Conservation (phyloP, 2,113 vertebrate genomes). For the Regulus satrapa region DNA sequence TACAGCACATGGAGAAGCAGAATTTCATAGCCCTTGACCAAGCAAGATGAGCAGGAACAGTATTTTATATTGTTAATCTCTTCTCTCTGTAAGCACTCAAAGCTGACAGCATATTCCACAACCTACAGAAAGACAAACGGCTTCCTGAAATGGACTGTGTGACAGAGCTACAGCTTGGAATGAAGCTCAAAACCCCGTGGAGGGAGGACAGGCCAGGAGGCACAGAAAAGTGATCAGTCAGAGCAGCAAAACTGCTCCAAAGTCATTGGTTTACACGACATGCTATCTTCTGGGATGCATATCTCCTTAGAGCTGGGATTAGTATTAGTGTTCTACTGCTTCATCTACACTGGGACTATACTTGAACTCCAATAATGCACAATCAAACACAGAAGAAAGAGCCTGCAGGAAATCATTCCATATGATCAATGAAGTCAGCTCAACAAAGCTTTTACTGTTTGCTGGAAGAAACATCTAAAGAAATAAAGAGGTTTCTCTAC, state of each 20-base stretch:
- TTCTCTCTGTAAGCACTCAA: background rate
- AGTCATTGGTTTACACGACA: background rate
- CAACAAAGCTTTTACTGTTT: background rate
- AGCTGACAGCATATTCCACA: background rate
- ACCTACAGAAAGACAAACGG: background rate
- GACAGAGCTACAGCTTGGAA: background rate
- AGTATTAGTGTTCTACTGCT: background rate
- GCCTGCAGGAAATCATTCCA: background rate
- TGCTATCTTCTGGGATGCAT: rapidly evolving
- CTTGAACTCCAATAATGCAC: background rate
- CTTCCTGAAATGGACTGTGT: background rate
- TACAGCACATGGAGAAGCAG: background rate
- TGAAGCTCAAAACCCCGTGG: background rate
- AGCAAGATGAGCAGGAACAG: background rate
- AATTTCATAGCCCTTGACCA: background rate
- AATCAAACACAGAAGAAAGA: background rate
- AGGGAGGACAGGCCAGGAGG: background rate
- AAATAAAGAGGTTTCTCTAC: background rate
- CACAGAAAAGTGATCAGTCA: background rate
- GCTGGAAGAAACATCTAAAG: background rate
- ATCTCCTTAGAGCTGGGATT: background rate
- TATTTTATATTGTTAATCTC: background rate
- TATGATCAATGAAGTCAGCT: background rate
- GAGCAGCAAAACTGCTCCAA: background rate
- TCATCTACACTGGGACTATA: background rate